Percentiles rank a stretch among this genome's conserved stretches.
These are phyloP conservation scores for Pseudotriccus pelzelni DNA, from an alignment of 2,797 vertebrate species.

Conservation along the genomic window DNA sequence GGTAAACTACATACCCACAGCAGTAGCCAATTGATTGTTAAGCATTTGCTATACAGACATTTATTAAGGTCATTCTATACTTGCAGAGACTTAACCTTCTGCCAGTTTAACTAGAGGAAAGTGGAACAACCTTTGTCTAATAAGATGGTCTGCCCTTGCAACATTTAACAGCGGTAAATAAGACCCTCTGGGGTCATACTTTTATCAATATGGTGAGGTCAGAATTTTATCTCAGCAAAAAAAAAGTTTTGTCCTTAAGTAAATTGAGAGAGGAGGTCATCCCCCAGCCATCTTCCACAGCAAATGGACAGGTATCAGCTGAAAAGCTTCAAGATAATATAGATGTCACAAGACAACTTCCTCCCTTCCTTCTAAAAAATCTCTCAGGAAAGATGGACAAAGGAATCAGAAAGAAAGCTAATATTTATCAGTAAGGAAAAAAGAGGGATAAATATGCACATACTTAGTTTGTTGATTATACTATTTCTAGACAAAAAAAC, in stretches of 20 bases:
- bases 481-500: background rate
- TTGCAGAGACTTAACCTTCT: conserved; percentile 34
- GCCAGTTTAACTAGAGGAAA: background rate
- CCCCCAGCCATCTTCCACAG: background rate
- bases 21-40: background rate
- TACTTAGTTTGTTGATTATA: background rate
- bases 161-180: background rate
- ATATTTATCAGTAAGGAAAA: background rate
- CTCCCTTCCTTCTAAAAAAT: background rate
- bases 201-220: background rate
- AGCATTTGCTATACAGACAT: background rate
- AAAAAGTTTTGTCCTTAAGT: background rate
- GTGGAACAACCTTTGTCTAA: background rate
- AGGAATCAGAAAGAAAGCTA: background rate
- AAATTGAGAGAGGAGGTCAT: background rate
- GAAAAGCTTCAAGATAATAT: background rate
- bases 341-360: background rate
- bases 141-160: background rate
- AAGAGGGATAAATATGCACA: background rate
- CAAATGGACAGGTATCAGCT: background rate
- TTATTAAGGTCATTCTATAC: conserved; percentile 29
- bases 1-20: background rate
- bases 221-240: background rate
- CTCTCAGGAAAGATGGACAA: background rate
- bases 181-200: background rate